phyloP scores from a whole-genome alignment of 2,113 vertebrate genomes.

The Etheostoma spectabile region DNA sequence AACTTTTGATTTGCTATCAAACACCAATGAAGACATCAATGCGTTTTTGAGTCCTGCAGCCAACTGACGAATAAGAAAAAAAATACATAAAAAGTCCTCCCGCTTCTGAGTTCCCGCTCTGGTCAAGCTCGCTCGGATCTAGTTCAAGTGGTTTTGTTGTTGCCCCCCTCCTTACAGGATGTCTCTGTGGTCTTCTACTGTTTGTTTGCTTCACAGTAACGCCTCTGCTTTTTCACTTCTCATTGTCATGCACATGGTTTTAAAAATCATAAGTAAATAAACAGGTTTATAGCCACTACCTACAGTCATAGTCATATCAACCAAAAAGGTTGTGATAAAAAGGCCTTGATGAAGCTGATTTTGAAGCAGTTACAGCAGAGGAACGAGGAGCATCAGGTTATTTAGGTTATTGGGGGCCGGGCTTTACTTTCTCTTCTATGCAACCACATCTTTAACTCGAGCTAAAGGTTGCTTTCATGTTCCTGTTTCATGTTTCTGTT shows the following conservation, averaged over 20 bases:
- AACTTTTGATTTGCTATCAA: not conserved
- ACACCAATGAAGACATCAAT: too few species aligned
- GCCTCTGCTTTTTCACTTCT: not conserved
- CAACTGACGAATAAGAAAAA: not conserved
- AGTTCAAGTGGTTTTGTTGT: constrained; percentile 7
- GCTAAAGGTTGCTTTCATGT: not conserved
- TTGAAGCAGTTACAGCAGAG: not conserved
- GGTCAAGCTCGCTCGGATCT: constrained; percentile 22
- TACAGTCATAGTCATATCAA: not conserved
- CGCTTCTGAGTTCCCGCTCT: not conserved
- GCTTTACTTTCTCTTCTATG: not conserved
- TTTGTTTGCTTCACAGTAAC: constrained; percentile 46
- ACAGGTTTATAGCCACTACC: not conserved
- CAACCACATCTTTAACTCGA: not conserved
- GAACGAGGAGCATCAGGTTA: not conserved
- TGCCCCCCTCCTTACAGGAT: constrained; percentile 35
- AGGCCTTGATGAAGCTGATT: not conserved
- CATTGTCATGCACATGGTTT: not conserved
- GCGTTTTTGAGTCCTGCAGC: constrained; percentile 9
- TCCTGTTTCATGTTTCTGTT: not conserved
- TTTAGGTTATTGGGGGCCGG: not conserved
- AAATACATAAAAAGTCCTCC: not conserved
- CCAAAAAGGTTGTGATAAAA: too few species aligned
- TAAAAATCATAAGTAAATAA: not conserved
- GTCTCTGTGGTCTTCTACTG: constrained; percentile 33